These are phyloP conservation scores for Mesoclemmys tuberculata DNA, from an alignment of 2,113 vertebrate genomes.

Conservation along the genomic window DNA sequence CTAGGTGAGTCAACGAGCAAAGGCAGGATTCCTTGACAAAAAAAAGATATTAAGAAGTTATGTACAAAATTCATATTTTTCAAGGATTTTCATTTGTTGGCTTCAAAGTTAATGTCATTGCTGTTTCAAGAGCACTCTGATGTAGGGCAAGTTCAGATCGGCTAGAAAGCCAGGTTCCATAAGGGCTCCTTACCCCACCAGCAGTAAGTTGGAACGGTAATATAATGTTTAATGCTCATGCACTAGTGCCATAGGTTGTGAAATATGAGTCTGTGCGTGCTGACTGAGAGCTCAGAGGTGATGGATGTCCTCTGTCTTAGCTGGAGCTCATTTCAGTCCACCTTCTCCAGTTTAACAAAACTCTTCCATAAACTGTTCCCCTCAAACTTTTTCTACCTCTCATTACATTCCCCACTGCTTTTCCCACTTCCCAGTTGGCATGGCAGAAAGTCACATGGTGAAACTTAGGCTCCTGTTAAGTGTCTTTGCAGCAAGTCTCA, in stretches of 20 bases:
- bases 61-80: not conserved
- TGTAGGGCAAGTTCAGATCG: not conserved
- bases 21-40: not conserved
- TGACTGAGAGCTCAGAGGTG: not conserved
- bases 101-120: not conserved
- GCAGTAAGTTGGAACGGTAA: accelerated
- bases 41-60: not conserved
- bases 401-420: not conserved
- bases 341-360: not conserved
- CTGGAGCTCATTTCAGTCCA: not conserved
- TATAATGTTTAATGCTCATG: not conserved
- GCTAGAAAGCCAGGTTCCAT: not conserved
- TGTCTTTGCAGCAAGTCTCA: not conserved
- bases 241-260: not conserved
- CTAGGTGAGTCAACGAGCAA: not conserved
- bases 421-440: not conserved
- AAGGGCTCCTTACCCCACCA: not conserved
- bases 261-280: not conserved
- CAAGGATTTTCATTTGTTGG: not conserved
- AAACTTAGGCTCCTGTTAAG: not conserved
- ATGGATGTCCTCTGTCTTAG: not conserved
- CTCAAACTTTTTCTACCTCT: not conserved
- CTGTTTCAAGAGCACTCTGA: not conserved
- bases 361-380: not conserved
- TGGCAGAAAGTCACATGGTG: not conserved